A percentile compares a stretch with the other conserved stretches of the same genome.
These are phyloP conservation scores for Lethrus apterus DNA, from an alignment of 1,140 invertebrate species.

Conservation along the genomic window DNA sequence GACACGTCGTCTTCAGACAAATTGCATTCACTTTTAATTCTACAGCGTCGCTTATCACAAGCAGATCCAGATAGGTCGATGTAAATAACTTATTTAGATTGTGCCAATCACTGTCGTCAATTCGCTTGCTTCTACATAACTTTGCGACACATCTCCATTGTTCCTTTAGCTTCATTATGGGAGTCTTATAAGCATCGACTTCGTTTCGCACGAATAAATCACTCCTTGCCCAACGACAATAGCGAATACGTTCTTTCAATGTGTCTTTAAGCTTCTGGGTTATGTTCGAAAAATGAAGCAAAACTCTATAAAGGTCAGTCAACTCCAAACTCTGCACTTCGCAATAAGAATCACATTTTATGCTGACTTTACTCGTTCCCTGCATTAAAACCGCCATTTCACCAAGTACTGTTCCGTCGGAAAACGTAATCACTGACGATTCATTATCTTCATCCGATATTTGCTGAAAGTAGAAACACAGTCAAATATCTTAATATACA, in stretches of 20 bases:
- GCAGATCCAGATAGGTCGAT: conserved; percentile 14
- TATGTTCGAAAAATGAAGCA: neutral
- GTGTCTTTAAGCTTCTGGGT: neutral
- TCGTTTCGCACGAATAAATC: conserved; percentile 36
- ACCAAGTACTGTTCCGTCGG: conserved; percentile 43
- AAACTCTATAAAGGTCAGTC: conserved; percentile 38
- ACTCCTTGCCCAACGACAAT: neutral
- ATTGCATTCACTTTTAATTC: conserved; percentile 14
- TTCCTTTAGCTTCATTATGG: conserved; percentile 4
- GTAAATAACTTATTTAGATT: conserved; percentile 7
- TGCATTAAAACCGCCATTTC: conserved; percentile 31
- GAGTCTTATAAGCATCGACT: conserved; percentile 19
- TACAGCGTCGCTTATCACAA: conserved; percentile 9
- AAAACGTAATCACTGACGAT: conserved; percentile 44
- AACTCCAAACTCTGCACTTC: conserved; percentile 43
- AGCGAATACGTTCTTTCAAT: neutral
- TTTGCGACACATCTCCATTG: conserved; percentile 4
- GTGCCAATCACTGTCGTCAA: neutral
- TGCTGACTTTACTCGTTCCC: neutral
- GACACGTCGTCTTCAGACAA: conserved; percentile 15
- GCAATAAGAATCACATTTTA: conserved; percentile 39
- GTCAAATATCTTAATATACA: no score
- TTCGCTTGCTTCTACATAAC: neutral
- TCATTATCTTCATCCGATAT: conserved; percentile 38
- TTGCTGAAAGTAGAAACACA: conserved; percentile 6